These are phyloP conservation scores for Cyprinodon brontotheroides DNA, from an alignment of 2,113 vertebrate genomes.

Conservation along the genomic window DNA sequence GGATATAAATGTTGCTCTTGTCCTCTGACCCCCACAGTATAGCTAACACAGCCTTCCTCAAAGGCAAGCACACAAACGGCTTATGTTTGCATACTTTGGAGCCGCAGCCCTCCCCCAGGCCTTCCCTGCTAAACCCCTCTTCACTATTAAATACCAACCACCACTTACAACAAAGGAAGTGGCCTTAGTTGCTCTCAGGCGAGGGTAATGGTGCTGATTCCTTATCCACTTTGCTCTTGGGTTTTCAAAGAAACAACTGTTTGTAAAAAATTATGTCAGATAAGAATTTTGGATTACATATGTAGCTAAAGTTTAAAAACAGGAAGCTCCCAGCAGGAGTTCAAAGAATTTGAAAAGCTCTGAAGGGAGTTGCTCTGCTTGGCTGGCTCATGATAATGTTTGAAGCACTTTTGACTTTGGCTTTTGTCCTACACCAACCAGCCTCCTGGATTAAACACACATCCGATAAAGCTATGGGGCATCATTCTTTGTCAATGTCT, in stretches of 20 bases:
- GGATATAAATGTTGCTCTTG: conserved; percentile 47
- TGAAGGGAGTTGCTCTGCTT: conserved; percentile 48
- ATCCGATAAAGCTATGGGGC: conserved; percentile 1
- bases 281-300: conserved; percentile 15
- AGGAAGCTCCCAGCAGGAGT: conserved; percentile 42
- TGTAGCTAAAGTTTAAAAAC: conserved; percentile 47
- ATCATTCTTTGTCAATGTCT: conserved; percentile 3
- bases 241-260: conserved; percentile 25
- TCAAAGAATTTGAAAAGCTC: conserved; percentile 52
- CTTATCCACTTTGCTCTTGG: conserved; percentile 28
- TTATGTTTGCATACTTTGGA: conserved; percentile 44
- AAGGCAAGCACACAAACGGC: conserved; percentile 55
- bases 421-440: conserved; percentile 50
- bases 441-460: not conserved
- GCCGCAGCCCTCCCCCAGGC: conserved; percentile 52
- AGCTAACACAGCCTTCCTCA: conserved; percentile 44
- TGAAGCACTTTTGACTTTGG: conserved; percentile 48
- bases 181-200: conserved; percentile 32
- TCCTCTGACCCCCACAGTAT: conserved; percentile 55
- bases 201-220: conserved; percentile 14
- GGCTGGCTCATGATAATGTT: conserved; percentile 46
- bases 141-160: conserved; percentile 32
- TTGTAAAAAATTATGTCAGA: conserved; percentile 23
- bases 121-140: conserved; percentile 14
- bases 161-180: conserved; percentile 49